These are phyloP conservation scores for Calypte anna DNA, from an alignment of 2,113 vertebrate genomes.

Conservation along the genomic window DNA sequence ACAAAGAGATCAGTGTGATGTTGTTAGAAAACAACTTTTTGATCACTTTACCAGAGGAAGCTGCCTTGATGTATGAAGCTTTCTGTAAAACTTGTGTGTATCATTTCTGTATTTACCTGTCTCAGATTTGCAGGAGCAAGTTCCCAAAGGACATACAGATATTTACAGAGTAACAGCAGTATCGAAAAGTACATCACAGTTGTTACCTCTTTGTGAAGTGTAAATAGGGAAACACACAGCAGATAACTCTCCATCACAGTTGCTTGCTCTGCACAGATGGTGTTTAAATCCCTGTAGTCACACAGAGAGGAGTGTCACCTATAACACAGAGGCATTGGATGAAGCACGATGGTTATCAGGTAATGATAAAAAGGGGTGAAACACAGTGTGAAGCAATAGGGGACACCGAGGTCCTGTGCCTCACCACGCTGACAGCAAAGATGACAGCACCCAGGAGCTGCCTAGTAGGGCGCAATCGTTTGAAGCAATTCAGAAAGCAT, in stretches of 20 bases:
- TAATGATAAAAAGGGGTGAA: not conserved
- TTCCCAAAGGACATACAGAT: not conserved
- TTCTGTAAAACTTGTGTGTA: not conserved
- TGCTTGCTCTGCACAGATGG: not conserved
- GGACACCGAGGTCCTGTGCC: not conserved
- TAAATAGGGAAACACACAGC: not conserved
- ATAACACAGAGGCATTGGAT: not conserved
- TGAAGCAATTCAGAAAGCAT: not conserved
- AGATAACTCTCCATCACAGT: rapidly evolving
- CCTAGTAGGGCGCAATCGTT: not conserved
- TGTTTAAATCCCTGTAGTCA: not conserved
- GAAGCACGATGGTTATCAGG: not conserved
- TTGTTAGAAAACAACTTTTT: not conserved
- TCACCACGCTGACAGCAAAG: not conserved
- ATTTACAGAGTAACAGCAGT: not conserved
- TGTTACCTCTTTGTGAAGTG: not conserved
- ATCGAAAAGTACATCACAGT: not conserved
- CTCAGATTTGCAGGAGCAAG: not conserved
- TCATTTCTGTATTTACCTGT: not conserved
- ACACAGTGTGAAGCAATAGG: not conserved
- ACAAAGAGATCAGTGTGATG: not conserved
- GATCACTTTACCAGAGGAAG: not conserved
- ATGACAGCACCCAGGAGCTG: not conserved
- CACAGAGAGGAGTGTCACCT: not conserved
- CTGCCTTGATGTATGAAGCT: not conserved